Conservation (phyloP, 2,888 invertebrate species). For the Chrysotoxum bicinctum region DNA sequence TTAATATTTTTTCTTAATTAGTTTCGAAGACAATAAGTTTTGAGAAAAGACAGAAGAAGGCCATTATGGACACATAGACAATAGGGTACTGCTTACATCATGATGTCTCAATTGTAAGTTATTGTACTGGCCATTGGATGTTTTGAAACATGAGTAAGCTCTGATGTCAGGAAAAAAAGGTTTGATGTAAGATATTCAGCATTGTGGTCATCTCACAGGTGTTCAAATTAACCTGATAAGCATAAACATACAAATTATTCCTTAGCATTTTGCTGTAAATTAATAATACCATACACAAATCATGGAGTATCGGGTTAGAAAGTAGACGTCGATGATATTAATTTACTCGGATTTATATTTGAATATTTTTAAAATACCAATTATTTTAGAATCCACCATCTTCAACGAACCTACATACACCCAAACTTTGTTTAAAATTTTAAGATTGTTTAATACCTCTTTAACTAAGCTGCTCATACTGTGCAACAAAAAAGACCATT, state of each 20-base stretch:
- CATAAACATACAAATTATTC: neutral
- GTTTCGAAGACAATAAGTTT: neutral
- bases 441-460: too few species aligned
- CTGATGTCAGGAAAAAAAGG: neutral
- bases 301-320: too few species aligned
- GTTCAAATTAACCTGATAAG: neutral
- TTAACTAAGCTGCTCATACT: too few species aligned
- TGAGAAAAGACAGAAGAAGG: neutral
- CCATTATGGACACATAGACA: neutral
- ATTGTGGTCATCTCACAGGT: neutral
- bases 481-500: too few species aligned
- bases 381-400: too few species aligned
- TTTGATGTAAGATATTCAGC: neutral
- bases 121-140: neutral
- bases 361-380: too few species aligned
- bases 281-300: too few species aligned
- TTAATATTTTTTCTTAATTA: neutral
- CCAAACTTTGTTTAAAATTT: too few species aligned
- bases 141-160: neutral
- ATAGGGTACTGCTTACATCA: constrained; percentile 11
- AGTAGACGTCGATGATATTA: too few species aligned
- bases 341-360: too few species aligned
- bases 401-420: too few species aligned
- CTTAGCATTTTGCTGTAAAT: too few species aligned
- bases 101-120: neutral